Conservation (phyloP, 2,113 vertebrate genomes). For the Peromyscus maniculatus region DNA sequence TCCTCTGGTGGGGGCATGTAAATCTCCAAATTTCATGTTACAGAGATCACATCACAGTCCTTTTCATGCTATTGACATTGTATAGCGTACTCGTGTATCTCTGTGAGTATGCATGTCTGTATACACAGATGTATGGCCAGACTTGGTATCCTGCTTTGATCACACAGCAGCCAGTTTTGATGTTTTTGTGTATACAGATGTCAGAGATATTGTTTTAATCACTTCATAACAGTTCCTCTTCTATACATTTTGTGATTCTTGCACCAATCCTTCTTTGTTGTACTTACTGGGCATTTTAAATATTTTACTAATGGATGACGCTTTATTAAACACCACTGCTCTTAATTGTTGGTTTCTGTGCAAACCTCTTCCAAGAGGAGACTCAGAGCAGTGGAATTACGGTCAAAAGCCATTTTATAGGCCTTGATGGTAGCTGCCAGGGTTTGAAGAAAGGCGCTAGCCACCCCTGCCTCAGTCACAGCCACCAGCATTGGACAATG, state of each 20-base stretch:
- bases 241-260: conserved; percentile 22
- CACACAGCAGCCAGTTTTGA: neutral
- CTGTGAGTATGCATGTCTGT: neutral
- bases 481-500: neutral
- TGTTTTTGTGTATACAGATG: conserved; percentile 38
- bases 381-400: neutral
- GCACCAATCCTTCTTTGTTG: neutral
- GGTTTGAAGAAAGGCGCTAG: neutral
- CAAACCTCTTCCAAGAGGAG: neutral
- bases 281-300: conserved; percentile 31
- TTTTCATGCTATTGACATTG: neutral
- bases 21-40: conserved; percentile 27
- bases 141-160: conserved; percentile 17
- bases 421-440: neutral
- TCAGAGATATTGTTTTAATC: conserved; percentile 57
- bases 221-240: neutral
- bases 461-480: neutral
- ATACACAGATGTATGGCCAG: neutral
- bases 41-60: neutral
- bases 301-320: conserved; percentile 51
- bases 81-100: neutral
- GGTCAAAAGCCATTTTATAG: neutral
- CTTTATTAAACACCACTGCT: neutral
- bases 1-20: neutral
- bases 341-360: neutral